Evolutionary conservation across 1,140 invertebrate genomes (phyloP), one percentile per base, ranked within the genome.

Genomic region (Zaprionus gabonicus): DNA sequence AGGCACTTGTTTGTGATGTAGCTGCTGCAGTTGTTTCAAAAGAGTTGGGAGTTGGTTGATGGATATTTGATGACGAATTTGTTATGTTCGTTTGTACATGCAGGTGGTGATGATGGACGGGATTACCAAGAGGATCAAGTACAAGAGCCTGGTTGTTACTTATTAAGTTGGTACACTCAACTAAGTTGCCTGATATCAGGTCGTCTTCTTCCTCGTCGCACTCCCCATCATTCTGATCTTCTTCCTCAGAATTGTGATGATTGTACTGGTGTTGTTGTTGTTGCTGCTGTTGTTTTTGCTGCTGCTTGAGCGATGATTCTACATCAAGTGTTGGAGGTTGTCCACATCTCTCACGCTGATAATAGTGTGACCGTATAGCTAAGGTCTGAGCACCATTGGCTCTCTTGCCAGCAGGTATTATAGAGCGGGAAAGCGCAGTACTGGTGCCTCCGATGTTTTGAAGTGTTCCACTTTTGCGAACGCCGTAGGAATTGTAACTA

Each of bases 381-480:
- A 77, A 58, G 1, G 76, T 74, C 27, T 78, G 71, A 10, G 71
- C 44, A n/a, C 64, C 70, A 41, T 66, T 72, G 6, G 57, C 9
- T 0, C 75, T 31, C 15, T 63, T 71, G 28, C 17, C 51, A 15
- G 23, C 46, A 1, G 63, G 56, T 1, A 51, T 34, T n/a, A 66
- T 49, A 28, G 66, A 44, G 46, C 67, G 72, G 7, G 49, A 51
- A 25, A 4, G 10, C 2, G 46, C 10, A 25, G 20, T 1, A 12
- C 46, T 20, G 17, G 20, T 3, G 20, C 20, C 10, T 13, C 49
- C 57, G 68, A 93, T 88, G 46, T 80, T 92, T n/a, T 80, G 91
- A 3, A 92, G 60, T 7, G 92, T 93, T 23, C 91, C 92, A 56
- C 92, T 93, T 49, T 93, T 93, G 9, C 92, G 75, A n/a, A 93